Evolutionary conservation across 37 sponge, comb jelly and placozoan genomes (phyloP).

Genomic region (Theonella swinhoei): DNA sequence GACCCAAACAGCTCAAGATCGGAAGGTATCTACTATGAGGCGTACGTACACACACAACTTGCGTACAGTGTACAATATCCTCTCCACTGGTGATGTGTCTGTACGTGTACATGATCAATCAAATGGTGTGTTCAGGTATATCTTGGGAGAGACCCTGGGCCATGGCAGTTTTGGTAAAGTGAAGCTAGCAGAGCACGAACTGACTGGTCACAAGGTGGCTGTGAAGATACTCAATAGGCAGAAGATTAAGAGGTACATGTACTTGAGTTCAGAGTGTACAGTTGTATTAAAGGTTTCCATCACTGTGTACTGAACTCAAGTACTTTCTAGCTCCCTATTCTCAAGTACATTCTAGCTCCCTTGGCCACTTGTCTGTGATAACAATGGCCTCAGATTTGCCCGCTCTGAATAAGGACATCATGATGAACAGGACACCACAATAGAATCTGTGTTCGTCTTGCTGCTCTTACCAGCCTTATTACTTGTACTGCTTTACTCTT

Average conservation of each 20-base stretch:
- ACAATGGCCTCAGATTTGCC: no score
- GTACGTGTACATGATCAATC: neutral
- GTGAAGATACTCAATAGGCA: constrained; percentile 92
- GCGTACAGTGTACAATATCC: neutral
- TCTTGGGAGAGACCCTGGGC: constrained; percentile 82
- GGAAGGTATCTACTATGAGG: constrained; percentile 18
- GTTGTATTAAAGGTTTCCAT: no score
- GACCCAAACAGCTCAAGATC: constrained; percentile 47
- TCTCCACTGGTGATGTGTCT: neutral
- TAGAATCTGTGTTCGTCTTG: no score
- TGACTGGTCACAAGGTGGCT: constrained; percentile 94
- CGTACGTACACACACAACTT: neutral
- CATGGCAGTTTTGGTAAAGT: constrained; percentile 88
- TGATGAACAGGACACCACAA: no score
- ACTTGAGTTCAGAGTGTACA: no score
- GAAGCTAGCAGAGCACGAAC: constrained; percentile 86
- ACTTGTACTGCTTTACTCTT: no score
- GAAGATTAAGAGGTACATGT: constrained; percentile 79
- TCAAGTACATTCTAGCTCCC: no score
- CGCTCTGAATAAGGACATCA: no score
- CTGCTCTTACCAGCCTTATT: no score
- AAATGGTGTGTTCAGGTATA: constrained; percentile 39
- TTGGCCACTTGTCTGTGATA: no score
- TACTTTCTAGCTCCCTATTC: no score
- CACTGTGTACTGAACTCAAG: no score